Percentiles rank a stretch among this genome's conserved stretches.
Evolutionary conservation across 2,888 invertebrate genomes (phyloP).

Genomic region (Acholoe squamosa): DNA sequence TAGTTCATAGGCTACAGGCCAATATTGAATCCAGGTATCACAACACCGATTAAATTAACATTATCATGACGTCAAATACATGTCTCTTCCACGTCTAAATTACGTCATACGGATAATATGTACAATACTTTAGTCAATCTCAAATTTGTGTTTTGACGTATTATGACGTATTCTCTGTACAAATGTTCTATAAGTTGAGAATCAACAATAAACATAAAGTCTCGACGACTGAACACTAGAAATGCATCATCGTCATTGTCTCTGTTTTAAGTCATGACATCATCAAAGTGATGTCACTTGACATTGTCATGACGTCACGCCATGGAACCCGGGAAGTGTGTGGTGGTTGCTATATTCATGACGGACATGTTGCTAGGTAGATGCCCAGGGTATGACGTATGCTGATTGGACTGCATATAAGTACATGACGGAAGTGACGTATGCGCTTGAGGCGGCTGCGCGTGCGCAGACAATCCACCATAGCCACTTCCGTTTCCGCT

Average conservation of each 20-base stretch:
- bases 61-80: background rate
- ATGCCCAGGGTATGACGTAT: constrained; percentile 74
- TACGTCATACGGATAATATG: background rate
- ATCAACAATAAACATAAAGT: too few relatives aligned
- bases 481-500: constrained; percentile 26
- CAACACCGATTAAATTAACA: background rate
- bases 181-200: too few relatives aligned
- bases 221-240: too few relatives aligned
- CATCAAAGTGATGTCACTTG: background rate
- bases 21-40: background rate
- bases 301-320: constrained; percentile 71
- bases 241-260: background rate
- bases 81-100: background rate
- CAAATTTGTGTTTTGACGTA: too few relatives aligned
- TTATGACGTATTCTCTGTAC: too few relatives aligned
- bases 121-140: background rate
- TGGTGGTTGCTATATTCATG: constrained; percentile 77
- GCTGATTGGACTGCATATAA: constrained; percentile 80
- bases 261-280: background rate
- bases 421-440: constrained; percentile 79
- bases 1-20: background rate
- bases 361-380: constrained; percentile 78
- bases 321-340: constrained; percentile 78
- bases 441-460: constrained; percentile 66
- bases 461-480: background rate